Base-by-base conservation (phyloP, 2,797 vertebrate species). In the Oreochromis mossambicus region DNA sequence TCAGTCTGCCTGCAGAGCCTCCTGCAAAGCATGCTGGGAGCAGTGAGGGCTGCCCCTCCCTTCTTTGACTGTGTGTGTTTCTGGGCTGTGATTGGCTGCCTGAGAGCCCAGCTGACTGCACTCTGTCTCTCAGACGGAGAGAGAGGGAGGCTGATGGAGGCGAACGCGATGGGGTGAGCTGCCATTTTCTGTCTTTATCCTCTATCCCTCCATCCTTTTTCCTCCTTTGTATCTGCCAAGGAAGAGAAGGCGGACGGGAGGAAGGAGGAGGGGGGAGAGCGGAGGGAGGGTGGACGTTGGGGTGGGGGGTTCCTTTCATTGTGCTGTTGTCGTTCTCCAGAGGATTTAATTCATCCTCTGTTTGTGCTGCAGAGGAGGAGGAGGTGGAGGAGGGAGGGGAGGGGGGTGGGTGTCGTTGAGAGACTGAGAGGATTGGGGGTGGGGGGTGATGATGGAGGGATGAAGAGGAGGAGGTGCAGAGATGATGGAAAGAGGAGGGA, bases 81-180 rank as follows among this genome's bases (percentile, higher is more conserved):
- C 78, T 86, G 83, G 5, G 17, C 77, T 6, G 70, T 81, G 89
- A 95, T 95, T 93, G 93, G 94, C 73, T 83, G 83, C 56, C 38
- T 3, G 51, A 2, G 11, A 5, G 36, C 78, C 90, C 94, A 93
- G 93, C 94, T 94, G 94, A 94, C 91, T 84, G 79, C 7, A 8
- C 54, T 85, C 84, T 91, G 90, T 93, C 55, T 29, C 7, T 15
- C 91, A 91, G 91, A 91, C 76, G 58, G 58, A 77, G 86, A 83
- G 80, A 87, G 84, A 87, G 73, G 79, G 87, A 88, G 91, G 90
- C 86, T 90, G 92, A 94, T 93, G 93, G 93, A 94, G 91, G 90
- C 91, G 48, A 88, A 90, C 93, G 93, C 90, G 90, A 95, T 94
- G 94, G 94, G 93, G 94, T 95, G 92, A 95, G 94, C 93, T 93